Base-by-base conservation (phyloP, 2,113 vertebrate genomes). In the Rhagologus leucostigma region DNA sequence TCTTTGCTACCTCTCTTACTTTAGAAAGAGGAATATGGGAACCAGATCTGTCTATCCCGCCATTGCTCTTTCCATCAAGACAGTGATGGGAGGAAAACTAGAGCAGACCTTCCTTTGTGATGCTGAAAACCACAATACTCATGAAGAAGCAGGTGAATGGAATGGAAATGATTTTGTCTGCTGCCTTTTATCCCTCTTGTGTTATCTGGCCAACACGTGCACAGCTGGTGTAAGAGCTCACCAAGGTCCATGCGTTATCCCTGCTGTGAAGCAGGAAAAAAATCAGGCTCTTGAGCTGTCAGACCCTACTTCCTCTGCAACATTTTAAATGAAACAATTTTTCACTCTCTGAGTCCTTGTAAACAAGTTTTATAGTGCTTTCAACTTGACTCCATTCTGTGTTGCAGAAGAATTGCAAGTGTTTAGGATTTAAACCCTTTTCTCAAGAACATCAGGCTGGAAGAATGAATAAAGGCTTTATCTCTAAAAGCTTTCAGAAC, bases 321-420 rank as follows among this genome's bases (percentile, higher is more conserved):
- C 39, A 86, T 91, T 93, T 90, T 88, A 95, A 93, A 93, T 53
- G 39, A 76, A 95, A 85, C 49, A 23, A 89, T 91, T 93, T 96
- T 93, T 96, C 90, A 89, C 21, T 77, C 79, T 86, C 63, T 35
- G 52, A 84, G 64, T 85, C 85, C 94, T 91, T 95, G 70, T 94
- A 96, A 97, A 96, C 67, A 92, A 94, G 93, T 95, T 96, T 97
- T 96, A 95, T 94, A 84, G 88, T 49, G 84, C 81, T 91, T 95
- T 96, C 96, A 96, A 44, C 67, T 64, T 56, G 41, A 71, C 70
- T 73, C 80, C 85, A 78, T 87, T 7, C 10, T 46, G n/a, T 56
- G 60, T 67, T 93, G 68, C 53, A 76, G 64, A 56, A 92, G 81
- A 95, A 95, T 44, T 92, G 80, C 53, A 94, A 95, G 80, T 63